Evolutionary conservation across 2,797 vertebrate genomes (phyloP), one percentile per base, ranked within the genome.

Genomic region (Rhynchonycteris naso): DNA sequence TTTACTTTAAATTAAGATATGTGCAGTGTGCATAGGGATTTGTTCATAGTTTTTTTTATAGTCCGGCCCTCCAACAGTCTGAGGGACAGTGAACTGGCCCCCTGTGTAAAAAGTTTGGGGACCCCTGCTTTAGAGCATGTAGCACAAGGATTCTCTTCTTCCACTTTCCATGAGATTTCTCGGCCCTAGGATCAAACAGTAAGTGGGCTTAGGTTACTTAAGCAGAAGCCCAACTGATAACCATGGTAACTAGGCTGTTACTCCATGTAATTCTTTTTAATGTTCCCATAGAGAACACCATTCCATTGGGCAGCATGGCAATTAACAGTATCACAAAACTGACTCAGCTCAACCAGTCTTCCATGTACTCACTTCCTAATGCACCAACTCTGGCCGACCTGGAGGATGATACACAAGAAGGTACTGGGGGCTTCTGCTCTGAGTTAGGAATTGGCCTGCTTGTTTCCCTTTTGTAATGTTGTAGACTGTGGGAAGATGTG

Each of bases 231-330:
- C 2, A 88, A 30, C 16, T 65, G 59, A 50, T 59, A 47, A 84
- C 59, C 26, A 18, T 86, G 71, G 18, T 88, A 78, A 84, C 74
- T 61, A 74, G 74, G 35, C 22, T 68, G n/a, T 69, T 54, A 35
- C 66, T 88, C 35, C 11, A 52, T 83, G 38, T 90, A 91, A 86
- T 61, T 93, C 85, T 96, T 79, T 54, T 50, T 71, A 14, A 81
- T 90, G 1, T 75, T 97, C 65, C 98, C 98, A 50, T 97, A 99
- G 99, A 99, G 97, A 98, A 99, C 81, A 98, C 98, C 13, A 98
- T 99, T 96, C 99, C 99, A 13, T 95, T 99, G 96, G 99, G 99
- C 75, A 99, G 98, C 96, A 99, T 99, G 99, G 97, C 98, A 92
- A 98, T 99, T 61, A 99, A 99, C 95, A 99, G 99, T 56, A 94